These are phyloP conservation scores for Naso thynnoides DNA, from an alignment of 2,797 vertebrate genomes.

Conservation along the genomic window DNA sequence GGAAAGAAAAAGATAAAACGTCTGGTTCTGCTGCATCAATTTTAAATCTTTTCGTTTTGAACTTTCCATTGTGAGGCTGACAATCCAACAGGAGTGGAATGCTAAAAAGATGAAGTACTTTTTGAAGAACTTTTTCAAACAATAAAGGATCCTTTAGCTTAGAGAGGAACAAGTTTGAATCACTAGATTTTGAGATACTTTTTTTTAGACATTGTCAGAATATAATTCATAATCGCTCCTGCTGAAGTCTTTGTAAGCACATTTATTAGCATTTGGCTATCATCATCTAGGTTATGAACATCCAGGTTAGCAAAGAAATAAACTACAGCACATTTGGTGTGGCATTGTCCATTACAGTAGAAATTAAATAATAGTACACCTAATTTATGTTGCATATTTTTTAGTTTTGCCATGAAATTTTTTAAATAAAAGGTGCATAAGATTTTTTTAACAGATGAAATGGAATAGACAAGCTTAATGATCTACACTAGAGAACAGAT, in stretches of 20 bases:
- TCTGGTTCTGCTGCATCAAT: no score
- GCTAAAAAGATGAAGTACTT: not conserved
- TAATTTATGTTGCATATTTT: not conserved
- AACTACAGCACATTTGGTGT: not conserved
- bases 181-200: not conserved
- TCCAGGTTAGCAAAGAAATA: not conserved
- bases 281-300: not conserved
- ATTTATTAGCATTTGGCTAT: not conserved
- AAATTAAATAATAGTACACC: not conserved
- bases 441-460: conserved; percentile 6
- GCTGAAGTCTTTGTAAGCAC: not conserved
- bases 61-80: no score
- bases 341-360: not conserved
- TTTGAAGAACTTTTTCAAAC: not conserved
- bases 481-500: not conserved
- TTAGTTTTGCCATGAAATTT: not conserved
- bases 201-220: not conserved
- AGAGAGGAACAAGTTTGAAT: no score
- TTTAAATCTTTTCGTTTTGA: no score
- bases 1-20: no score
- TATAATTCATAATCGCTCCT: not conserved
- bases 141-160: not conserved
- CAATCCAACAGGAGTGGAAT: no score
- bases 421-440: not conserved
- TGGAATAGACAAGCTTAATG: not conserved